Base-by-base conservation (phyloP, 2,888 invertebrate genomes). In the Meghimatium bilineatum region DNA sequence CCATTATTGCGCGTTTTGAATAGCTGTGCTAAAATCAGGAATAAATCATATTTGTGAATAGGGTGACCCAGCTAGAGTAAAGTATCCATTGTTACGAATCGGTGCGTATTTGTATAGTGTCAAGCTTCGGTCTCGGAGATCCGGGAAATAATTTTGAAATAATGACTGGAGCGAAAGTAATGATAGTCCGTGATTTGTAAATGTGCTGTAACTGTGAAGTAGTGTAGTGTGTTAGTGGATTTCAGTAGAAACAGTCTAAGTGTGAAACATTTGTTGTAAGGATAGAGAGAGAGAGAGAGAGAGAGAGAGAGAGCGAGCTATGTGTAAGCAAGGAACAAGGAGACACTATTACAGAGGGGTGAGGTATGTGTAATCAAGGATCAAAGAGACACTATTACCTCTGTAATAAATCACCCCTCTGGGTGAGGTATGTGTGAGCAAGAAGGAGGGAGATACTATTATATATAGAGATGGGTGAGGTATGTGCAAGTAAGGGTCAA, bases 11-110 rank as follows among this genome's bases (percentile, higher is more conserved):
- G 1, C 60, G 26, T 63, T 63, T 63, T 63, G 60, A 63, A 63
- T 63, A 63, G 60, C 60, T 56, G n/a, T 3, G 60, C 60, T n/a
- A 26, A 63, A 63, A 63, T 56, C 60, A 63, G n/a, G 60, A 63
- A 63, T 63, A 63, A 63, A 63, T 63, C 60, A 63, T n/a, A 63
- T 63, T 63, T n/a, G n/a, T 63, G 60, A 63, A 63, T 63, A n/a
- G 26, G 60, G 60, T 63, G 60, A 23, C 60, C n/a, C n/a, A 63
- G 60, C 60, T n/a, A 63, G 6, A n/a, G 60, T 6, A 63, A n/a
- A n/a, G 60, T 63, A 63, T 1, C 60, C n/a, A 63, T 63, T 63
- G 60, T 63, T 63, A n/a, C 26, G n/a, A 63, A 63, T 63, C 60
- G 60, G 60, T 63, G n/a, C 23, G 60, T 63, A n/a, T 63, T 63